phyloP scores from a whole-genome alignment of 2,797 vertebrate genomes.

The Vireo griseus region DNA sequence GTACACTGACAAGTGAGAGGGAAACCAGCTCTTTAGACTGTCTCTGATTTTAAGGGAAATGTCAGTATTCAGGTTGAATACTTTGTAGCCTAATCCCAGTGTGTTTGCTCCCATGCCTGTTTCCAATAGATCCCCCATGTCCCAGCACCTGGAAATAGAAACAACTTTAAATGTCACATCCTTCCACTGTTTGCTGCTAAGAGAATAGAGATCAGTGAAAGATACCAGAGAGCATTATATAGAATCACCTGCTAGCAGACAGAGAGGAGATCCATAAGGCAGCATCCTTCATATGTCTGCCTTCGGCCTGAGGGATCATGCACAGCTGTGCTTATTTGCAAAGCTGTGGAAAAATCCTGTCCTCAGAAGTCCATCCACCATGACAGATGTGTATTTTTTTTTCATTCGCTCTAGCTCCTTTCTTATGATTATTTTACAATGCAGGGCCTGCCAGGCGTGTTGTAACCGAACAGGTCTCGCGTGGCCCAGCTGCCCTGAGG shows the following conservation, averaged over 20 bases:
- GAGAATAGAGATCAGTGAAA: not conserved
- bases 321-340: fast-evolving
- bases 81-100: not conserved
- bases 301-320: not conserved
- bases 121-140: not conserved
- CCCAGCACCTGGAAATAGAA: slow-evolving; percentile 38
- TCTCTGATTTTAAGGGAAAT: not conserved
- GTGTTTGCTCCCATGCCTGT: not conserved
- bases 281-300: not conserved
- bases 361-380: not conserved
- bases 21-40: not conserved
- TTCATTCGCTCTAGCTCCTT: not conserved
- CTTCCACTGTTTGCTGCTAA: not conserved
- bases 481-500: not conserved
- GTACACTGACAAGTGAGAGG: not conserved
- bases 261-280: not conserved
- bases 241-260: not conserved
- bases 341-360: not conserved
- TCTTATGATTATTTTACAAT: not conserved
- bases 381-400: not conserved
- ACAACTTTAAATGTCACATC: slow-evolving; percentile 13
- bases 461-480: not conserved
- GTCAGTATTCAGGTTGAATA: not conserved
- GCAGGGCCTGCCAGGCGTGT: not conserved
- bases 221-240: not conserved